Percentiles rank a stretch among this genome's conserved stretches.
phyloP scores from a whole-genome alignment of 2,888 invertebrate species.

The Watsonalla cultraria region DNA sequence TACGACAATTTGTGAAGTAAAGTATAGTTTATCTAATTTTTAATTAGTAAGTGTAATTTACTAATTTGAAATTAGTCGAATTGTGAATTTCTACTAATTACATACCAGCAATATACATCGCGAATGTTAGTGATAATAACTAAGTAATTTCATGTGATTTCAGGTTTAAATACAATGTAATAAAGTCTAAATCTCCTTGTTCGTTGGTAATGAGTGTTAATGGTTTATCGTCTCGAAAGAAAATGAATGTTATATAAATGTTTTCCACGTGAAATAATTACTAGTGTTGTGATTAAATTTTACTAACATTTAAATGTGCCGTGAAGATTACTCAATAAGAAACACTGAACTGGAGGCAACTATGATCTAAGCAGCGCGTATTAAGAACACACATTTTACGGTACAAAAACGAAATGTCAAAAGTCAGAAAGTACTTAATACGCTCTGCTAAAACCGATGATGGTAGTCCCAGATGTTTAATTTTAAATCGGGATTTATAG shows the following conservation, averaged over 20 bases:
- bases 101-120: conserved; percentile 26
- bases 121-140: conserved; percentile 26
- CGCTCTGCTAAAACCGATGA: no score
- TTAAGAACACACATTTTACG: background rate
- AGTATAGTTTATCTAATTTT: conserved; percentile 29
- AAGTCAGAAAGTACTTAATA: no score
- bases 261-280: conserved; percentile 1
- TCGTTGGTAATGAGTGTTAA: background rate
- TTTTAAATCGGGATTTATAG: background rate
- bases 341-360: conserved; percentile 4
- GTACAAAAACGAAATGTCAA: no score
- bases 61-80: conserved; percentile 42
- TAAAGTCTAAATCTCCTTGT: conserved; percentile 9
- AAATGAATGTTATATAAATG: conserved; percentile 1
- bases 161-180: conserved; percentile 21
- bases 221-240: background rate
- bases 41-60: conserved; percentile 37
- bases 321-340: conserved; percentile 12
- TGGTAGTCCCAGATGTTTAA: background rate
- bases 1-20: conserved; percentile 15
- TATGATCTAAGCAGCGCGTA: no score
- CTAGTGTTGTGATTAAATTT: conserved; percentile 4
- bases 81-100: conserved; percentile 21
- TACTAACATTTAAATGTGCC: background rate
- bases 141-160: conserved; percentile 34